Conservation (phyloP, 2,113 vertebrate species). For the Psittacus erithacus region DNA sequence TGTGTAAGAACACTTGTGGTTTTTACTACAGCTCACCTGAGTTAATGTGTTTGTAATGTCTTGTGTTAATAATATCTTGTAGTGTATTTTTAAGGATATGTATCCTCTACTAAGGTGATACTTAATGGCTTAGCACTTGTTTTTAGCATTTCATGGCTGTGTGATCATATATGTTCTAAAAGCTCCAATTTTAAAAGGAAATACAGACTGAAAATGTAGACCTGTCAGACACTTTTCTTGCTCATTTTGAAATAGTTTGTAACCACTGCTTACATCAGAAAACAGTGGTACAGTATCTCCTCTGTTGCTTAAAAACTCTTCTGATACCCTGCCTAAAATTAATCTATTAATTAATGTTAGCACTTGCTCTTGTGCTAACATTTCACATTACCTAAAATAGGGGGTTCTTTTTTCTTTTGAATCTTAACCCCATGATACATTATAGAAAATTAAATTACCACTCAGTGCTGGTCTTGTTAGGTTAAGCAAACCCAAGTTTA, state of each 20-base stretch:
- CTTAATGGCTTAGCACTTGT: background rate
- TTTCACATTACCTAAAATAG: conserved; percentile 11
- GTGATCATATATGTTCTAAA: background rate
- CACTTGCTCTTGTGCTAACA: background rate
- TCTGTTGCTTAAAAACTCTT: background rate
- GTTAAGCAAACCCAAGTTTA: background rate
- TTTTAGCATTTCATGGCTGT: background rate
- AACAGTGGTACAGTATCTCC: background rate
- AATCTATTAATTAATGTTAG: background rate
- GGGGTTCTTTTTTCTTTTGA: background rate
- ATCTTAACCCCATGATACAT: background rate
- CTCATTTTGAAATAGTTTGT: background rate
- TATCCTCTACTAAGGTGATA: background rate
- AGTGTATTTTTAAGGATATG: background rate
- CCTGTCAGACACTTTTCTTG: background rate
- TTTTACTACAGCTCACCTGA: background rate
- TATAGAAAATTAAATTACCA: background rate
- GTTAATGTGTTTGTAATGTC: background rate
- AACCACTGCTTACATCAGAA: background rate
- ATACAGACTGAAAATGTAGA: background rate
- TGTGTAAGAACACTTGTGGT: background rate
- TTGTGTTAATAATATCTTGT: background rate
- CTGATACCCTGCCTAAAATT: background rate
- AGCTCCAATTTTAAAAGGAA: background rate
- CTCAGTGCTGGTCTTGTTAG: background rate